phyloP scores from a whole-genome alignment of 1,140 invertebrate species.

The Drosophila nigromelanica region DNA sequence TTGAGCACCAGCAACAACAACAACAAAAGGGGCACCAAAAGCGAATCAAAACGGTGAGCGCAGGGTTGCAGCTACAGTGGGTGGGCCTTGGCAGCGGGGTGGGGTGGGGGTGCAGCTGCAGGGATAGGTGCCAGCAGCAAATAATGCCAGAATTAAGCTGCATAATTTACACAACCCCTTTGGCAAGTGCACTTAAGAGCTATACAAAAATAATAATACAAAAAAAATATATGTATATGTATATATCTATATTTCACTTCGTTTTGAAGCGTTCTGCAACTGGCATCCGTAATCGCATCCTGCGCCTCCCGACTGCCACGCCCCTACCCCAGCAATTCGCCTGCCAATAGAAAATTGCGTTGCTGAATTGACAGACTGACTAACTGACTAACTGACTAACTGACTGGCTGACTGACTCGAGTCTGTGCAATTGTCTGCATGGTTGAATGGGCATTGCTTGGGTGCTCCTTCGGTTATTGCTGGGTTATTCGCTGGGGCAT shows the following conservation, averaged over 20 bases:
- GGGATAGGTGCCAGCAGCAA: constrained; percentile 17
- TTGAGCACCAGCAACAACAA: constrained; percentile 60
- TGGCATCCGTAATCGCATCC: constrained; percentile 28
- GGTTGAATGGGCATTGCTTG: constrained; percentile 59
- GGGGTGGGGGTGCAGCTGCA: not conserved
- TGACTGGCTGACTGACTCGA: constrained; percentile 2
- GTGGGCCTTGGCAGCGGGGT: not conserved
- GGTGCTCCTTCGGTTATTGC: constrained; percentile 30
- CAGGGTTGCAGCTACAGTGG: constrained; percentile 38
- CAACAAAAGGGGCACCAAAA: constrained; percentile 51
- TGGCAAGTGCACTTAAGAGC: constrained; percentile 72
- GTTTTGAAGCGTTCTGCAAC: constrained; percentile 17
- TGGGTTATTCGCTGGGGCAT: constrained; percentile 6
- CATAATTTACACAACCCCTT: constrained; percentile 80
- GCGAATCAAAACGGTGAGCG: constrained; percentile 63
- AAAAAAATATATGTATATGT: constrained; percentile 54
- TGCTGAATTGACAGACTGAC: constrained; percentile 54
- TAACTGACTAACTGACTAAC: constrained; percentile 12
- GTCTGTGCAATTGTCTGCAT: constrained; percentile 66
- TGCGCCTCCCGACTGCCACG: not conserved
- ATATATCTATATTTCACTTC: constrained; percentile 49
- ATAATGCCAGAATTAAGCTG: constrained; percentile 72
- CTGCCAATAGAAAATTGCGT: constrained; percentile 78
- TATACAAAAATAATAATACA: constrained; percentile 54
- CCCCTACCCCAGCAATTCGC: constrained; percentile 26